Base-by-base conservation (phyloP, 2,888 invertebrate species). In the Lasioglossum calceatum region DNA sequence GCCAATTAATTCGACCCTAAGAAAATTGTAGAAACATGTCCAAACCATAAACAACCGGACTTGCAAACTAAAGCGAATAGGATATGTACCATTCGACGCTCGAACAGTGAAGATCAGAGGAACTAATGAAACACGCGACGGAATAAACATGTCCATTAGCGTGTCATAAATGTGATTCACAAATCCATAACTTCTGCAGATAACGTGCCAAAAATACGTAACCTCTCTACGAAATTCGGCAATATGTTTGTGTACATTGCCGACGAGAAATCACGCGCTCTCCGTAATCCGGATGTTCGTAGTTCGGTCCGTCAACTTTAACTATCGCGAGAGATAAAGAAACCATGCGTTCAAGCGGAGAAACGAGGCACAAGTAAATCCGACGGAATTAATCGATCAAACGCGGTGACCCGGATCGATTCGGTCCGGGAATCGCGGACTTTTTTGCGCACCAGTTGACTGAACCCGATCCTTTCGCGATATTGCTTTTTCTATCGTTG, bases 331-430 rank as follows among this genome's bases (percentile, higher is more conserved):
- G 58, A 86, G 73, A 86, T 84, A 85, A 85, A 85, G 85, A 77
- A 85, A 67, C 47, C 77, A 77, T 85, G 77, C 80, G 54, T 77
- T 58, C 54, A 70, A 36, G 36, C 54, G 67, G 76, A 67, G 79
- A 73, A 58, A 76, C 75, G 47, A 64, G 39, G 85, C 23, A 39
- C 79, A 50, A 44, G 70, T 76, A 76, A 84, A 85, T 70, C 32
- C 32, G 44, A 73, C 54, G 47, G 19, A 67, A 85, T 73, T 73
- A 77, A 85, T 85, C 84, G 76, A 79, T 58, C 71, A 58, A 79
- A 84, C 77, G 47, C 85, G 67, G 67, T 79, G 85, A 85, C 79
- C 84, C 64, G 84, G 42, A 85, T 84, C 85, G 79, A 85, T 79
- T 44, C n/a, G 47, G 42, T 79, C 50, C n/a, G 5, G 74, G 32